These are phyloP conservation scores for Sander lucioperca DNA, from an alignment of 2,113 vertebrate genomes.

Conservation along the genomic window DNA sequence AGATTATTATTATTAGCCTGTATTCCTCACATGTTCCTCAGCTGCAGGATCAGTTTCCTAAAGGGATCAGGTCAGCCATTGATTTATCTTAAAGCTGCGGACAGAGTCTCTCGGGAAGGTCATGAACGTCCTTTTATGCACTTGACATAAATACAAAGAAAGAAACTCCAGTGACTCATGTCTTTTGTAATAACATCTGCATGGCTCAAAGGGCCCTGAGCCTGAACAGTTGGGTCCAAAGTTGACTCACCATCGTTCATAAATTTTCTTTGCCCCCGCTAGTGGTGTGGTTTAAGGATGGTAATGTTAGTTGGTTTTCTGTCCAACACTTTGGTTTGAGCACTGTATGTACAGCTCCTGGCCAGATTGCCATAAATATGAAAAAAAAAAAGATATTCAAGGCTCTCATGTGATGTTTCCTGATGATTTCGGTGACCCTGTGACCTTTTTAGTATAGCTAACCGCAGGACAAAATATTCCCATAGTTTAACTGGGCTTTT, in stretches of 20 bases:
- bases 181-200: conserved; percentile 1
- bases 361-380: not conserved
- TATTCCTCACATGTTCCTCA: conserved; percentile 44
- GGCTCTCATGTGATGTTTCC: not conserved
- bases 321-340: not conserved
- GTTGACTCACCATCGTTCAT: conserved; percentile 15
- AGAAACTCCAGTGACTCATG: conserved; percentile 38
- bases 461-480: not conserved
- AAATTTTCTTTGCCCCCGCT: not conserved
- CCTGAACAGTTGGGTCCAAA: conserved; percentile 9
- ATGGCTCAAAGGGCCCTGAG: conserved; percentile 11
- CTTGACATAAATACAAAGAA: conserved; percentile 51
- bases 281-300: not conserved
- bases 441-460: not conserved
- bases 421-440: not conserved
- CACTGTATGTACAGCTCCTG: not conserved
- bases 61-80: conserved; percentile 53
- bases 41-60: conserved; percentile 61
- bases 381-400: not conserved
- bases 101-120: conserved; percentile 34
- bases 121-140: conserved; percentile 36
- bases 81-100: conserved; percentile 60
- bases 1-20: conserved; percentile 59
- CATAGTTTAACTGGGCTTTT: not conserved
- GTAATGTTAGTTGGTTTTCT: not conserved